Conservation (phyloP, 2,797 vertebrate genomes). For the Phalloptychus januarius region DNA sequence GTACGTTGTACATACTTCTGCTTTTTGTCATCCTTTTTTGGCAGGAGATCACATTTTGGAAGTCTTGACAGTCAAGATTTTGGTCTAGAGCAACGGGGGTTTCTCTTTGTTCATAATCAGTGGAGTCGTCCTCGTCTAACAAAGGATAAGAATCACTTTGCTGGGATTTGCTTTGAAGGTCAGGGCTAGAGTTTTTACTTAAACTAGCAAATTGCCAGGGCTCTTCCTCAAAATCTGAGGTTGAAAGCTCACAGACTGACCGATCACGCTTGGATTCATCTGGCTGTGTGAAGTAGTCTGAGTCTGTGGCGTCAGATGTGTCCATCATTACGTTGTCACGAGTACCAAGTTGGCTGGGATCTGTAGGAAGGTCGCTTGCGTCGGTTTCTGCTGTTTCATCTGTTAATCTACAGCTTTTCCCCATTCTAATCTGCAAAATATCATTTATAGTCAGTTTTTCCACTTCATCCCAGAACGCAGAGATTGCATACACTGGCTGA, state of each 20-base stretch:
- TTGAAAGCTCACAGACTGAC: slow-evolving; percentile 79
- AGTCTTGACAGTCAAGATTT: slow-evolving; percentile 35
- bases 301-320: slow-evolving; percentile 70
- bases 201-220: slow-evolving; percentile 58
- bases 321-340: slow-evolving; percentile 53
- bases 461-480: slow-evolving; percentile 85
- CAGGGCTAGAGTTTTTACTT: slow-evolving; percentile 65
- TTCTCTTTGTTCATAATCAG: slow-evolving; percentile 39
- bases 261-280: slow-evolving; percentile 77
- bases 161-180: slow-evolving; percentile 41
- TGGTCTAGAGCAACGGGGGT: slow-evolving; percentile 49
- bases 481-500: slow-evolving; percentile 77
- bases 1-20: slow-evolving; percentile 64
- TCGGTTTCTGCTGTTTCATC: slow-evolving; percentile 13
- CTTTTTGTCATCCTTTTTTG: slow-evolving; percentile 56
- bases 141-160: slow-evolving; percentile 22
- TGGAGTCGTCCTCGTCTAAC: slow-evolving; percentile 35
- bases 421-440: slow-evolving; percentile 77
- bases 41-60: slow-evolving; percentile 8
- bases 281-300: slow-evolving; percentile 79
- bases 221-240: slow-evolving; percentile 80
- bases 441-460: slow-evolving; percentile 85
- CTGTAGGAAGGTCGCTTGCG: slow-evolving; percentile 1
- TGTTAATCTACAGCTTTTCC: slow-evolving; percentile 24
- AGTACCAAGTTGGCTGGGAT: slow-evolving; percentile 13